Base-by-base conservation (phyloP, 1,140 invertebrate genomes). In the Meloidogyne hapla region DNA sequence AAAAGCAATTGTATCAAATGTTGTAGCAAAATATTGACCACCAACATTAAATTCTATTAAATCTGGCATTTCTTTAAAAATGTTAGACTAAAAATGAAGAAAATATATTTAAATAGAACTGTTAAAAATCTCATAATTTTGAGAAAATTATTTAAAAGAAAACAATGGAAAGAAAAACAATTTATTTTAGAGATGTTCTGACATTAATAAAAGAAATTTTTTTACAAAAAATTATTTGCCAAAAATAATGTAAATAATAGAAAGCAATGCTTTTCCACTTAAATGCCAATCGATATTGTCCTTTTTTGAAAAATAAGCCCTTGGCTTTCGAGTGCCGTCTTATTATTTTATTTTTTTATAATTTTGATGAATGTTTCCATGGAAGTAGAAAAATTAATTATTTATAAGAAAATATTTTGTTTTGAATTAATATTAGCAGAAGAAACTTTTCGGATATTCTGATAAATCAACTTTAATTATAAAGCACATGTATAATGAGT, bases 21-120 rank as follows among this genome's bases (percentile, higher is more conserved):
- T 82, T 15, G 81, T 84, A 15, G 68, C 65, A 68, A 81, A 80
- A 40, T 74, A 33, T 48, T 73, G 38, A 6, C 81, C 81, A 45
- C 81, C 82, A 63, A 82, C 81, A 65, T 82, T 82, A 64, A 82
- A 82, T 25, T 83, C 81, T 48, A 82, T 69, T 13, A 82, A 26
- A 67, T 84, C 81, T 13, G 74, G 33, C 78, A 84, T 77, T 25
- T 70, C 65, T 15, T 80, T n/a, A 33, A 75, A 74, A 23, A 28
- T 25, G 12, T 48, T 48, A 18, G 40, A 48, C 1, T 48, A 48
- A 48, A 48, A 18, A 15, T 15, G 18, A 48, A 15, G 5, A 48
- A 48, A 48, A 48, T 18, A 48, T 48, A 18, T 18, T 18, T 48
- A 48, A 48, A 48, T 18, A 18, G 18, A 15, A 18, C 13, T 18